Base-by-base conservation (phyloP, 2,888 invertebrate species). In the Mythimna impura region DNA sequence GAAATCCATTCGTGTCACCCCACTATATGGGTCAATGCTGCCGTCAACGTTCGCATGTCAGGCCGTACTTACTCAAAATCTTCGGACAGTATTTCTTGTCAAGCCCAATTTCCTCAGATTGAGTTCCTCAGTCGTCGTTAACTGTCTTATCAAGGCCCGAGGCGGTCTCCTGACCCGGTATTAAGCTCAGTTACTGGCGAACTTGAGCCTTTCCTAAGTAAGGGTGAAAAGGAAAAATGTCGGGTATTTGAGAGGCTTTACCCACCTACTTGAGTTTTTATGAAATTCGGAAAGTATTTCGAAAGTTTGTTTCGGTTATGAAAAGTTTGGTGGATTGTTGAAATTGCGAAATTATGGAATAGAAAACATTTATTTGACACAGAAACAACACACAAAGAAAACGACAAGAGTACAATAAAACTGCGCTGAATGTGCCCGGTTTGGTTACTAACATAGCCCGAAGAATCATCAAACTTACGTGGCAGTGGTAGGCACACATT, bases 21-120 rank as follows among this genome's bases (percentile, higher is more conserved):
- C 30, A 17, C 12, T 55, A 76, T 75, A 55, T 62, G 12, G 77
- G 77, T 71, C 77, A 76, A 20, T 30, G 47, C 8, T 62, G 22
- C 25, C 52, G 43, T 22, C 47, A 66, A 62, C 47, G 40, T 54
- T 79, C 60, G 79, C 81, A 54, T 79, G 79, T 71, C 81, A 68
- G 68, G 20, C 60, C 17, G 52, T 30, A 71, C 36, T 76, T 43
- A 76, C 60, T 72, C 55, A 58, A 55, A 54, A 66, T 62, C 43
- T 60, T 64, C 34, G 25, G 10, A 10, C 54, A 58, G 54, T 72
- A 54, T 57, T 80, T 76, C 67, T 72, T 72, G 79, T 72, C 67
- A 76, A 61, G 60, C 54, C 40, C 54, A 80, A 79, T 79, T 73
- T 80, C 57, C 52, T 47, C 22, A 61, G 61, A 79, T 80, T 79